phyloP scores from a whole-genome alignment of 2,113 vertebrate species.

The Arothron firmamentum region DNA sequence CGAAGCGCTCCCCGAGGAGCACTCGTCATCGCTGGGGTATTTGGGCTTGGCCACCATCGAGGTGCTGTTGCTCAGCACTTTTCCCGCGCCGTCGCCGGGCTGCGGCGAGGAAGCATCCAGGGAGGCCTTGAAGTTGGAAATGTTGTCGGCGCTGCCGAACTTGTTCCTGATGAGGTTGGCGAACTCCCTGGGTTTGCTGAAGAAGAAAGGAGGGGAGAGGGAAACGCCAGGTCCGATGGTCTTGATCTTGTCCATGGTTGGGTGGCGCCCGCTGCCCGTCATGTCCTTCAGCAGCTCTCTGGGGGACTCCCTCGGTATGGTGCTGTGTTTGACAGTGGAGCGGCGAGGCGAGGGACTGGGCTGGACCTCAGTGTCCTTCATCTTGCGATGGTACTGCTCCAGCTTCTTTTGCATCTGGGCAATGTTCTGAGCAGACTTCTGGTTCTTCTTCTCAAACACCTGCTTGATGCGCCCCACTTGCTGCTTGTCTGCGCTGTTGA shows the following conservation, averaged over 20 bases:
- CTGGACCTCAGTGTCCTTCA: constrained; percentile 84
- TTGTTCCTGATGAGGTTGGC: constrained; percentile 96
- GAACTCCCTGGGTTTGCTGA: constrained; percentile 91
- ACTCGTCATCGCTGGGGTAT: constrained; percentile 90
- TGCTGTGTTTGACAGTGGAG: constrained; percentile 56
- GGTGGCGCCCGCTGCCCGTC: constrained; percentile 84
- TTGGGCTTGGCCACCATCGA: constrained; percentile 89
- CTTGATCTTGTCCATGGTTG: constrained; percentile 91
- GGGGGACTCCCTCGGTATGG: constrained; percentile 79
- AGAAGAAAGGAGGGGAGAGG: constrained; percentile 85
- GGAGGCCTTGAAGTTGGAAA: constrained; percentile 86
- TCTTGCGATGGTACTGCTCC: constrained; percentile 89
- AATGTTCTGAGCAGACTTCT: constrained; percentile 92
- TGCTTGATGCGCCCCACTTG: constrained; percentile 93
- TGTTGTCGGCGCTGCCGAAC: constrained; percentile 96
- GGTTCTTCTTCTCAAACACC: constrained; percentile 98
- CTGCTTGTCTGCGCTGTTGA: constrained; percentile 93
- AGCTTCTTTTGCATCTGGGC: constrained; percentile 94
- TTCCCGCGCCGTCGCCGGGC: constrained; percentile 75
- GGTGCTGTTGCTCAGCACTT: constrained; percentile 85
- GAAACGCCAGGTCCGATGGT: constrained; percentile 89
- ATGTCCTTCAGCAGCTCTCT: constrained; percentile 87
- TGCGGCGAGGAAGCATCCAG: constrained; percentile 74
- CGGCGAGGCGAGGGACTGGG: constrained; percentile 20
- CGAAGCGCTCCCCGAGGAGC: constrained; percentile 86